Base-by-base conservation (phyloP, 2,797 vertebrate genomes). In the Apogon talboti region DNA sequence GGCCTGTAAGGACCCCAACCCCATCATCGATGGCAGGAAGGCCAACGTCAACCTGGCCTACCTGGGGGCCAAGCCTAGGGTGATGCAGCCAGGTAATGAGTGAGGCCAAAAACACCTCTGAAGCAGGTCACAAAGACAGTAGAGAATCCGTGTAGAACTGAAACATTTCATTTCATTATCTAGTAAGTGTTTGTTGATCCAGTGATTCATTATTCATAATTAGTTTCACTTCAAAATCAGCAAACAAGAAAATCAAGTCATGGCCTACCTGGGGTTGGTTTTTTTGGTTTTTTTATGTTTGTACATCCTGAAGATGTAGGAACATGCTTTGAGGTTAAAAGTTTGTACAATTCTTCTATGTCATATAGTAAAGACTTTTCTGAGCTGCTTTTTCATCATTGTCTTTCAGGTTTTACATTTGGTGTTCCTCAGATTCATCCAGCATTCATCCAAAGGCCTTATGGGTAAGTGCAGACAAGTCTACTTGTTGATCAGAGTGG, bases 11-110 rank as follows among this genome's bases (percentile, higher is more conserved):
- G 97, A 99, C 87, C 97, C 97, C 76, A 99, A 99, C 89, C 97
- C 97, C 66, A 99, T 99, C 76, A 99, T 99, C 80, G 97, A 99
- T 7, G 97, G 97, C 82, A 94, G 97, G 79, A 99, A 99, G 86
- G 97, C 97, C 88, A 99, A 99, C 52, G 97, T 98, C 78, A 99
- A 99, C 87, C 94, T 99, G 92, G 97, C 97, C 35, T 99, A 99
- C 88, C 92, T 99, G 84, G 97, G 97, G 61, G 97, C 97, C 82
- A 99, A 99, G 78, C 97, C 97, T 33, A 92, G 97, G 72, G 96
- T 99, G 91, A 97, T 99, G 92, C 97, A 99, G 83, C 96, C 96
- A 95, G 97, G 97, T 98, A 89, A 28, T 5, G 24, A 28, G 6
- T 28, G 24, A 28, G 24, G 24, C 24, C 24, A 28, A 28, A 28